A percentile compares a stretch with the other conserved stretches of the same genome.
phyloP scores from a whole-genome alignment of 2,113 vertebrate genomes.

The Leptodactylus fuscus region DNA sequence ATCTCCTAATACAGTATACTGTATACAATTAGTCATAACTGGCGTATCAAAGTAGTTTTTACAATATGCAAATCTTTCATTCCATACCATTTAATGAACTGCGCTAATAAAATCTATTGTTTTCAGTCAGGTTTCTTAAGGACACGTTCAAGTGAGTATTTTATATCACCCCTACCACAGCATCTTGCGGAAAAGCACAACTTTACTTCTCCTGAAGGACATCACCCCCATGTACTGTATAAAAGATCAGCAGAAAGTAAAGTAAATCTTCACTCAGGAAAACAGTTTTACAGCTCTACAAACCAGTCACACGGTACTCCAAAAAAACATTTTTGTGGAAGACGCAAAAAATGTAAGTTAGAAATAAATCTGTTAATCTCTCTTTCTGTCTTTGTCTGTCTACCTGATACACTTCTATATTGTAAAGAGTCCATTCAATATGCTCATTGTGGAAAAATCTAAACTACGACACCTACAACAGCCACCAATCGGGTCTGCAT shows the following conservation, averaged over 20 bases:
- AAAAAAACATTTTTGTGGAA: slow-evolving; percentile 95
- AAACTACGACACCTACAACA: too few species aligned
- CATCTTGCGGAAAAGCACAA: slow-evolving; percentile 87
- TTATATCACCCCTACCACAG: slow-evolving; percentile 90
- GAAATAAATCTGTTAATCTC: slow-evolving; percentile 58
- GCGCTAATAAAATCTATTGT: slow-evolving; percentile 62
- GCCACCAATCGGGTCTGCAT: too few species aligned
- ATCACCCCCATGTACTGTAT: slow-evolving; percentile 92
- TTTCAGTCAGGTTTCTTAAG: slow-evolving; percentile 92
- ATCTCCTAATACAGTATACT: too few species aligned
- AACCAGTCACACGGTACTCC: slow-evolving; percentile 68
- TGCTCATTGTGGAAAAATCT: too few species aligned
- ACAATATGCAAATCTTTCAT: too few species aligned
- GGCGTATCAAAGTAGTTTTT: too few species aligned
- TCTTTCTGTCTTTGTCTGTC: neutral
- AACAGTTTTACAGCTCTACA: slow-evolving; percentile 55
- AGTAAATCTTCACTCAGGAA: slow-evolving; percentile 69
- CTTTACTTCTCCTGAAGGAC: slow-evolving; percentile 83
- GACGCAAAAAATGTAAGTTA: slow-evolving; percentile 99
- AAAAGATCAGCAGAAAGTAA: slow-evolving; percentile 85
- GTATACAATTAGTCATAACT: too few species aligned
- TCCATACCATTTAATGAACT: slow-evolving; percentile 19
- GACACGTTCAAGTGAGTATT: slow-evolving; percentile 84
- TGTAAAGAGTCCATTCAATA: too few species aligned
- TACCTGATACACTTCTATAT: too few species aligned